phyloP scores from a whole-genome alignment of 1,140 invertebrate species.

The Oedothorax gibbosus region DNA sequence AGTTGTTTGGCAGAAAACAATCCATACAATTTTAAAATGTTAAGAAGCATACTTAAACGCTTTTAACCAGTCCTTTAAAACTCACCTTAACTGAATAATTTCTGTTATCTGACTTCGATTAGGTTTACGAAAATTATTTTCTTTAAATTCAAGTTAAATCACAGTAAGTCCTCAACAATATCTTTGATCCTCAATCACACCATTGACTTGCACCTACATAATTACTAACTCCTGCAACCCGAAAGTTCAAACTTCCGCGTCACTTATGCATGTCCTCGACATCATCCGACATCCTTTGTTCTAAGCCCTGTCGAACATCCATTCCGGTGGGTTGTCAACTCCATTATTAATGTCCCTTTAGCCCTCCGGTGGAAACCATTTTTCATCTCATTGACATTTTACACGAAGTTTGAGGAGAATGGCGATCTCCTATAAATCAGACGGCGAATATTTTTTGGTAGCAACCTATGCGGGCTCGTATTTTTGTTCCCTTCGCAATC shows the following conservation, averaged over 20 bases:
- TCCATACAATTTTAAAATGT: no score
- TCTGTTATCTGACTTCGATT: no score
- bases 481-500: constrained; percentile 30
- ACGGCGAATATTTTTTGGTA: constrained; percentile 26
- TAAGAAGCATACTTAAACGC: no score
- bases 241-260: not conserved
- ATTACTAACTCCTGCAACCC: no score
- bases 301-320: not conserved
- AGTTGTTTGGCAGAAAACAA: no score
- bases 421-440: constrained; percentile 45
- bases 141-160: no score
- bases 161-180: no score
- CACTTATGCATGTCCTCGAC: constrained; percentile 11
- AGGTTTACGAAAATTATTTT: no score
- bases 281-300: constrained; percentile 40
- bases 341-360: constrained; percentile 24
- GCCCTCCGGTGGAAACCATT: constrained; percentile 16
- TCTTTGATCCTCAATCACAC: no score
- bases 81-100: no score
- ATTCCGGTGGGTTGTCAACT: not conserved
- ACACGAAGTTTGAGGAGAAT: constrained; percentile 39
- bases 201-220: no score
- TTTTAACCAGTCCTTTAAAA: no score
- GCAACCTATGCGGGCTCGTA: not conserved
- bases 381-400: constrained; percentile 47